These are phyloP conservation scores for Odocoileus virginianus DNA, from an alignment of 2,113 vertebrate species.

Conservation along the genomic window DNA sequence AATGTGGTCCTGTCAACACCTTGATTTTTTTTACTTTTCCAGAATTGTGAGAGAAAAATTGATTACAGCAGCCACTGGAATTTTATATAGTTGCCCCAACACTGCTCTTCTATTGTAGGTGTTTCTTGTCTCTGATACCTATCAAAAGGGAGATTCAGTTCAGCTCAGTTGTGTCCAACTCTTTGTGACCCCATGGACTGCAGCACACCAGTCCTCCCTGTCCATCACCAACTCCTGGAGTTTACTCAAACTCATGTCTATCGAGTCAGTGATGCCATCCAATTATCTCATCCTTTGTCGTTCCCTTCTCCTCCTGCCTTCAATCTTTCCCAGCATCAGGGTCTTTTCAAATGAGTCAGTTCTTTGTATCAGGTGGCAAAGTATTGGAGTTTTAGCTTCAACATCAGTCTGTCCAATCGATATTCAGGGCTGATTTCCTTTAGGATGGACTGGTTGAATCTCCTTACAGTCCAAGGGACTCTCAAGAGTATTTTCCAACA, in stretches of 20 bases:
- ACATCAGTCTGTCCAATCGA: not conserved
- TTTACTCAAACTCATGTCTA: not conserved
- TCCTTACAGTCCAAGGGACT: not conserved
- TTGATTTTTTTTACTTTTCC: not conserved
- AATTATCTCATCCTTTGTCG: not conserved
- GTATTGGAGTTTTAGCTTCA: not conserved
- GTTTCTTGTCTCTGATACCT: not conserved
- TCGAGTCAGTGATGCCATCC: not conserved
- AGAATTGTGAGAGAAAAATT: not conserved
- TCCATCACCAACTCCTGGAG: not conserved
- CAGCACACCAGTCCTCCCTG: not conserved
- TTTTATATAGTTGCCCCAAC: too few species aligned
- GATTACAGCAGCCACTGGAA: not conserved
- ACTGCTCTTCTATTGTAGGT: not conserved
- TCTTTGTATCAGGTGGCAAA: not conserved
- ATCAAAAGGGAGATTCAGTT: not conserved
- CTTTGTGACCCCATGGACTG: not conserved
- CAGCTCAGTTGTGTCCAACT: not conserved
- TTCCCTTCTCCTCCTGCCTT: not conserved
- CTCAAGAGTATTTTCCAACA: not conserved
- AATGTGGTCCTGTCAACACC: fast-evolving
- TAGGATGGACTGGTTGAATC: not conserved
- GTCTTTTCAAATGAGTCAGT: not conserved
- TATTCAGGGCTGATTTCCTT: not conserved
- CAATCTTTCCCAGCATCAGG: not conserved